phyloP scores from a whole-genome alignment of 2,888 invertebrate species.

The Sthenelais limicola region DNA sequence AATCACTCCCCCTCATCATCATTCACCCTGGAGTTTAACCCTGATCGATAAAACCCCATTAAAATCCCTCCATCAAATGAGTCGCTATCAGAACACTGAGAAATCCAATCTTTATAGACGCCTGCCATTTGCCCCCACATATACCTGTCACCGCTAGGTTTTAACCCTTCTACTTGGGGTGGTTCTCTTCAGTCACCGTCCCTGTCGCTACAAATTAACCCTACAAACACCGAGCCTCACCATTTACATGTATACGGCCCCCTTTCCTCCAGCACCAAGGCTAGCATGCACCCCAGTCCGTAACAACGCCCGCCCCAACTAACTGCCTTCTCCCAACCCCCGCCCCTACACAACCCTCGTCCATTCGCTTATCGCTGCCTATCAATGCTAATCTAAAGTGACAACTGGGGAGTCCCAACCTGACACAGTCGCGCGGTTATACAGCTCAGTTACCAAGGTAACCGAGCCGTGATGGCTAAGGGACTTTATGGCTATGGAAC shows the following conservation, averaged over 20 bases:
- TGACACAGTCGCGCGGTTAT: no score
- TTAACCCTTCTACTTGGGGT: no score
- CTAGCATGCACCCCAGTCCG: not conserved
- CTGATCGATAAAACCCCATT: no score
- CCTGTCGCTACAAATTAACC: constrained; percentile 7
- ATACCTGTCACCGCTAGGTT: constrained; percentile 4
- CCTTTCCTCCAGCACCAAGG: not conserved
- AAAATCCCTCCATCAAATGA: not conserved
- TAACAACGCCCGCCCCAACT: not conserved
- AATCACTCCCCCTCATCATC: no score
- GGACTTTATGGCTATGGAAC: constrained; percentile 2
- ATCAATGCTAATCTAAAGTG: no score
- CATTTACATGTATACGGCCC: constrained; percentile 4
- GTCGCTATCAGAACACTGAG: no score
- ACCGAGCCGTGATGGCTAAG: not conserved
- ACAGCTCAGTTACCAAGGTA: not conserved
- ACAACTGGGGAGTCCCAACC: no score
- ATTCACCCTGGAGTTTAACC: no score
- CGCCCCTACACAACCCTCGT: not conserved
- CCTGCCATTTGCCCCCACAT: not conserved
- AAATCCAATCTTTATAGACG: no score
- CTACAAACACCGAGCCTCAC: not conserved
- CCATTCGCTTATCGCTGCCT: no score
- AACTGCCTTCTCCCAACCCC: not conserved
- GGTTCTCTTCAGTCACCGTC: no score